Percentiles rank a stretch among this genome's conserved stretches.
These are phyloP conservation scores for Calonectris borealis DNA, from an alignment of 2,113 vertebrate species.

Conservation along the genomic window DNA sequence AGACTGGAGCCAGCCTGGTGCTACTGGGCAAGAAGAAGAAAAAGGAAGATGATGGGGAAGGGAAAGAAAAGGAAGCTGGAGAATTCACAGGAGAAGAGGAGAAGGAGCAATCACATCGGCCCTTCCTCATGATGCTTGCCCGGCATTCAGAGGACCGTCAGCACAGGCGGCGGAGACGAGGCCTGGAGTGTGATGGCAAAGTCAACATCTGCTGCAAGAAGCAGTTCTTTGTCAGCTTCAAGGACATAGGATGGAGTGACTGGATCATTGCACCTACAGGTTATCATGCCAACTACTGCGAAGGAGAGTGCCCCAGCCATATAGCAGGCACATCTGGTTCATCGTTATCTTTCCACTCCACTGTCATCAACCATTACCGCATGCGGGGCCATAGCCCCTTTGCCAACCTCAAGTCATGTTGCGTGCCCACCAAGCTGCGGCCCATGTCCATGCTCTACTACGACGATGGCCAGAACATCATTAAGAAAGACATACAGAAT, in stretches of 20 bases:
- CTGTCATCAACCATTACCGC: slow-evolving; percentile 97
- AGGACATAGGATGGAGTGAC: slow-evolving; percentile 98
- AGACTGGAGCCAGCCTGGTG: slow-evolving; percentile 83
- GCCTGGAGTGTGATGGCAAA: slow-evolving; percentile 96
- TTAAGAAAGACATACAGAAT: slow-evolving; percentile 98
- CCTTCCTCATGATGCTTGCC: slow-evolving; percentile 94
- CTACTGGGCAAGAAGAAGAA: slow-evolving; percentile 83
- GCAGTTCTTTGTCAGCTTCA: slow-evolving; percentile 96
- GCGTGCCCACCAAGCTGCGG: slow-evolving; percentile 94
- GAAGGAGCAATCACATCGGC: slow-evolving; percentile 91
- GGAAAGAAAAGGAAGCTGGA: slow-evolving; percentile 71
- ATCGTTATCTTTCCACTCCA: slow-evolving; percentile 94
- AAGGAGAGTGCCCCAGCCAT: slow-evolving; percentile 95
- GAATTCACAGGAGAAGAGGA: slow-evolving; percentile 78
- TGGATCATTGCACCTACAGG: slow-evolving; percentile 97
- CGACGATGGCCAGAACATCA: slow-evolving; percentile 96
- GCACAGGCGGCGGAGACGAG: slow-evolving; percentile 83
- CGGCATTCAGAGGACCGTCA: slow-evolving; percentile 82
- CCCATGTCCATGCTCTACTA: slow-evolving; percentile 99
- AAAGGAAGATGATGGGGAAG: slow-evolving; percentile 79
- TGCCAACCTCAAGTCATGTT: slow-evolving; percentile 93
- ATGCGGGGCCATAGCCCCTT: slow-evolving; percentile 93
- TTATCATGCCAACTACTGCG: slow-evolving; percentile 97
- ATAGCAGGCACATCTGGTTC: slow-evolving; percentile 92
- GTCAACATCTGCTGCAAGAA: slow-evolving; percentile 96